Percentiles rank a stretch among this genome's conserved stretches.
Evolutionary conservation across 2,888 invertebrate genomes (phyloP).

Genomic region (Andrena bucephala): DNA sequence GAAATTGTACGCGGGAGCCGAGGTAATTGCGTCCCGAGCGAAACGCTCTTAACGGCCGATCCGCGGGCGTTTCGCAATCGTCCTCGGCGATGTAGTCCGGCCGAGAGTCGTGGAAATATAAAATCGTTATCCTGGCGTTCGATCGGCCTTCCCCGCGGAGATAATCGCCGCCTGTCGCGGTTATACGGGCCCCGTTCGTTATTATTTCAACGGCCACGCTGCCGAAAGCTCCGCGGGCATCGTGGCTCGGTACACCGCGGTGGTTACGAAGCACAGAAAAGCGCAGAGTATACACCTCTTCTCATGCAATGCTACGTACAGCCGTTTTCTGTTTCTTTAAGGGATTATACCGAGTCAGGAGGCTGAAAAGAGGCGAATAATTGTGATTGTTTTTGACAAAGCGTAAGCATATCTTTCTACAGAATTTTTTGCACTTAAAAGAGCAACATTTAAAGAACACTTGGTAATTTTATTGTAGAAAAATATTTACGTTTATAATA

Average conservation of each 20-base stretch:
- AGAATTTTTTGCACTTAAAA: too few species aligned
- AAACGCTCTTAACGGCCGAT: constrained; percentile 13
- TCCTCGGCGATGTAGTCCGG: not conserved
- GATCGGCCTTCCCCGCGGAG: not conserved
- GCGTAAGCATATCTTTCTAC: too few species aligned
- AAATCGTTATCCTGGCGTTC: not conserved
- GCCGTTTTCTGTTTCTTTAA: constrained; percentile 10
- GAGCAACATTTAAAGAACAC: too few species aligned
- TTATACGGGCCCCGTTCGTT: not conserved
- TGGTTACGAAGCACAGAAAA: constrained; percentile 57
- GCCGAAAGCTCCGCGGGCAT: constrained; percentile 14
- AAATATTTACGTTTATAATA: too few species aligned
- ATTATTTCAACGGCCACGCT: not conserved
- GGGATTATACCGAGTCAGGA: too few species aligned
- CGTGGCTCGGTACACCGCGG: constrained; percentile 26
- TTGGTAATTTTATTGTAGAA: too few species aligned
- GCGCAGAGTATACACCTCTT: constrained; percentile 44
- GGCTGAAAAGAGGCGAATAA: too few species aligned
- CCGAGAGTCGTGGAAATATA: not conserved
- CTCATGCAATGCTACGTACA: constrained; percentile 51
- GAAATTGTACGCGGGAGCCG: constrained; percentile 29
- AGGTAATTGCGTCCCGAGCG: constrained; percentile 17
- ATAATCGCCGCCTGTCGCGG: too few species aligned
- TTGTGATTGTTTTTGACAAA: too few species aligned
- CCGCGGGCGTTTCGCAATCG: constrained; percentile 13